Evolutionary conservation across 2,888 invertebrate genomes (phyloP), one percentile per base, ranked within the genome.

Genomic region (Vesta saturnalis): DNA sequence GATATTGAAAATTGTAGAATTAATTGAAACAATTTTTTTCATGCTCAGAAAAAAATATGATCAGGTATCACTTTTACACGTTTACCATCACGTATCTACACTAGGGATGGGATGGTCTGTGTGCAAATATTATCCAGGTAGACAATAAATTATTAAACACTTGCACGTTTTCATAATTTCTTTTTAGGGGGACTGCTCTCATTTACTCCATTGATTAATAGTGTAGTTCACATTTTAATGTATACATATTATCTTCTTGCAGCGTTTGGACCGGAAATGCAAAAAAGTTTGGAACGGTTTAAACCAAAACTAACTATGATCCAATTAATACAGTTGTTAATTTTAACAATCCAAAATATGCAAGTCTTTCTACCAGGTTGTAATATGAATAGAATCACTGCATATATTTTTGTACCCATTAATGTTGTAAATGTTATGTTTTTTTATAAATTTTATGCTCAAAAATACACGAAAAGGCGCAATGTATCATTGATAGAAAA

Each of bases 1-100:
- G 49, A 82, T 90, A 56, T 78, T 93, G 0, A 93, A 93, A 83
- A 75, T 90, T 2, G 72, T 87, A 18, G 93, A 93, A 79, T 82
- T 93, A 1, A 75, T 87, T 0, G 93, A 93, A 81, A 93, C 93
- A 0, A 79, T 89, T 2, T 89, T 93, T 80, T 93, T 93, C 78
- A 83, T 92, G n/a, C 79, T 93, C 74, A 86, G 93, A 68, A 92
- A 92, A 81, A 93, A 90, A 79, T 85, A 88, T 67, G 87, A 87
- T 52, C 93, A 93, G 83, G 89, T 91, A 4, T 89, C 92, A 0
- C 89, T 88, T 70, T 83, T 93, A 52, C 93, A 93, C 74, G 83
- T 93, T 1, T 93, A 93, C 78, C 93, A 93, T 82, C 93, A 93
- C 73, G 82, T 87, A 57, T 85, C 88, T 58, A 87, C 91, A 0